Percentiles rank a stretch among this genome's conserved stretches.
phyloP scores from a whole-genome alignment of 2,888 invertebrate species.

The Drosophila villosipedis region DNA sequence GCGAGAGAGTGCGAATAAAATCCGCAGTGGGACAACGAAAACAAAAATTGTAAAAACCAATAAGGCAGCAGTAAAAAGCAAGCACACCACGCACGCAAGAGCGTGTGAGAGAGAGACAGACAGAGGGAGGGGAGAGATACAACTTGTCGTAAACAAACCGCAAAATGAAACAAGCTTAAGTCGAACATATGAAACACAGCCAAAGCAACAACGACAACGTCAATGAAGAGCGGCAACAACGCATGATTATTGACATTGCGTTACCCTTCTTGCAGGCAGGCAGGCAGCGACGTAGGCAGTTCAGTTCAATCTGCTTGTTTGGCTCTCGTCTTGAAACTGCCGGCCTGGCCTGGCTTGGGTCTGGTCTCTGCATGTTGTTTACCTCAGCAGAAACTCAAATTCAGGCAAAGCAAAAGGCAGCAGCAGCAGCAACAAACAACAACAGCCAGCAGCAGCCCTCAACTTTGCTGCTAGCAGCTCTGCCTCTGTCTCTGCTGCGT shows the following conservation, averaged over 20 bases:
- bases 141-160: constrained; percentile 70
- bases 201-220: constrained; percentile 43
- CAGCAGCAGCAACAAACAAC: constrained; percentile 43
- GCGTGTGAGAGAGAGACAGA: constrained; percentile 25
- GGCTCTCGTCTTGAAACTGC: constrained; percentile 66
- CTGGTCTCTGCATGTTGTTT: constrained; percentile 53
- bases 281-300: constrained; percentile 28
- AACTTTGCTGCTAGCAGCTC: constrained; percentile 42
- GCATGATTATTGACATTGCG: constrained; percentile 79
- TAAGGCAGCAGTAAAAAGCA: constrained; percentile 46
- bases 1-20: constrained; percentile 42
- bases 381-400: constrained; percentile 76
- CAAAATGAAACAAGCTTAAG: constrained; percentile 74
- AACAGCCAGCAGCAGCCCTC: constrained; percentile 50
- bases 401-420: constrained; percentile 61
- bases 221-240: constrained; percentile 73
- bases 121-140: constrained; percentile 43
- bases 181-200: constrained; percentile 63
- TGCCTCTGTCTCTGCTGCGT: constrained; percentile 33
- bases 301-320: constrained; percentile 62
- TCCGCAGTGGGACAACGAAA: constrained; percentile 64
- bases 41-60: constrained; percentile 65
- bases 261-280: constrained; percentile 66
- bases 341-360: constrained; percentile 48
- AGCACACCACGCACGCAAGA: constrained; percentile 27